Evolutionary conservation across 1,140 invertebrate species (phyloP).

Genomic region (Drosophila tropicalis): DNA sequence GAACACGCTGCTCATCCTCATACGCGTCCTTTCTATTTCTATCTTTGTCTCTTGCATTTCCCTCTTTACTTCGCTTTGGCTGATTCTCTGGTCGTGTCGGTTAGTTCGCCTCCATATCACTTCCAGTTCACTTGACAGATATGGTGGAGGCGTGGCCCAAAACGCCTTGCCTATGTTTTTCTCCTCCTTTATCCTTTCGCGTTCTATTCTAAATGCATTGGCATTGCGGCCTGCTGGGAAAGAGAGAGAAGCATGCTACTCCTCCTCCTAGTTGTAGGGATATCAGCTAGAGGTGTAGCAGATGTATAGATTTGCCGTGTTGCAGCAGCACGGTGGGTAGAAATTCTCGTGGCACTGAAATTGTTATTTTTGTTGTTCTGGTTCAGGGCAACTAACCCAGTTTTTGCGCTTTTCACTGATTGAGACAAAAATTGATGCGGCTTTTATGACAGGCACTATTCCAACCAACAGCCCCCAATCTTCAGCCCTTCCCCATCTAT

Average conservation of each 20-base stretch:
- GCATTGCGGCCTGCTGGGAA: conserved; percentile 28
- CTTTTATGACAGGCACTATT: conserved; percentile 61
- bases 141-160: conserved; percentile 36
- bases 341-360: conserved; percentile 24
- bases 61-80: not conserved
- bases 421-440: conserved; percentile 40
- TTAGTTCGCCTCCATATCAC: conserved; percentile 59
- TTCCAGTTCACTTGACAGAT: conserved; percentile 79
- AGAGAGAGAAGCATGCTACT: not conserved
- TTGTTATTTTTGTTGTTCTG: conserved; percentile 49
- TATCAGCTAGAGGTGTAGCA: not conserved
- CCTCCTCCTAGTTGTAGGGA: not conserved
- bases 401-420: conserved; percentile 67
- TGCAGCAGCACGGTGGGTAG: not conserved
- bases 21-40: conserved; percentile 3
- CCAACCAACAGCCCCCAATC: not conserved
- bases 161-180: conserved; percentile 47
- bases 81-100: conserved; percentile 9
- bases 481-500: no score
- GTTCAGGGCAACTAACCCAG: conserved; percentile 75
- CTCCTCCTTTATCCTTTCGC: not conserved
- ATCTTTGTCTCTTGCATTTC: conserved; percentile 5
- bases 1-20: conserved; percentile 67
- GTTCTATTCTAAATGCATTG: conserved; percentile 55
- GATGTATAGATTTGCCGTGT: conserved; percentile 2